phyloP scores from a whole-genome alignment of 2,888 invertebrate genomes.

The Sceliomorpha sp. region DNA sequence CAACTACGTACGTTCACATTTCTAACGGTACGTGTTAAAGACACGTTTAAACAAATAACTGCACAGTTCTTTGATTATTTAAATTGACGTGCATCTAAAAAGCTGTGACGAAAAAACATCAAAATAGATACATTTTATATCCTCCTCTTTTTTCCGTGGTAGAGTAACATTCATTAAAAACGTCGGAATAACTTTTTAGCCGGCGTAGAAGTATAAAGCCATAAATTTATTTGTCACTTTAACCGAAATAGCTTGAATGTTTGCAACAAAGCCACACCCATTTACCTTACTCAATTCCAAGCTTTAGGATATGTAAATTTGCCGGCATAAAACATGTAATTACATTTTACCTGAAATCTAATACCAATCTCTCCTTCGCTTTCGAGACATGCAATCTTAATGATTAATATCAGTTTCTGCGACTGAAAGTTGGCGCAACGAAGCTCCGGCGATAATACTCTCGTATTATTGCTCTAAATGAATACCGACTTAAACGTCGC shows the following conservation, averaged over 20 bases:
- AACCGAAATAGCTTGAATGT: constrained; percentile 5
- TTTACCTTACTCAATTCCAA: constrained; percentile 1
- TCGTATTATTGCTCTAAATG: too few species aligned
- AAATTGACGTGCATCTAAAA: too few species aligned
- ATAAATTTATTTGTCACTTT: constrained; percentile 9
- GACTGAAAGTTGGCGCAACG: background rate
- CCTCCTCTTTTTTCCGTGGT: too few species aligned
- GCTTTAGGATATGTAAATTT: constrained; percentile 5
- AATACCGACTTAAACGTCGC: too few species aligned
- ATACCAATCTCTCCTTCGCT: constrained; percentile 6
- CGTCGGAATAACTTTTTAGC: constrained; percentile 1
- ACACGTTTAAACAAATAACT: too few species aligned
- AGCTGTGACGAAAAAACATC: too few species aligned
- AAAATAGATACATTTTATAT: too few species aligned
- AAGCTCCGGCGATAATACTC: too few species aligned
- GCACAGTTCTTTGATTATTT: too few species aligned
- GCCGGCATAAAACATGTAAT: constrained; percentile 5
- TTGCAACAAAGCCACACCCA: constrained; percentile 1
- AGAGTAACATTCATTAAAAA: constrained; percentile 1
- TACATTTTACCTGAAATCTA: constrained; percentile 7
- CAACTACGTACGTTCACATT: too few species aligned
- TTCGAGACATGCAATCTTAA: constrained; percentile 4
- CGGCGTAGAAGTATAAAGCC: constrained; percentile 3
- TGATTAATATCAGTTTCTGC: background rate
- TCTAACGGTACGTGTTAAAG: too few species aligned